These are phyloP conservation scores for Morpho deidamia DNA, from an alignment of 2,888 invertebrate genomes.

Conservation along the genomic window DNA sequence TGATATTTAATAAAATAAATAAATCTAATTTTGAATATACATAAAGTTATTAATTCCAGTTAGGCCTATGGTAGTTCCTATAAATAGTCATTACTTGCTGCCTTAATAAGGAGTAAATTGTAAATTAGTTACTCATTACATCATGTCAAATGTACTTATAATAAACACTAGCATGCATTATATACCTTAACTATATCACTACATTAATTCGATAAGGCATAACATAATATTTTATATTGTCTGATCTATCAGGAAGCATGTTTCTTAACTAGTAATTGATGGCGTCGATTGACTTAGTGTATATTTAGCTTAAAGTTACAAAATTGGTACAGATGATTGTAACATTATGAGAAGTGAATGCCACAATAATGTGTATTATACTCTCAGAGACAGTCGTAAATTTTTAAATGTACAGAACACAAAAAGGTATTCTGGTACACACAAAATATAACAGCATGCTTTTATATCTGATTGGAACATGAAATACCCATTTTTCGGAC, in stretches of 20 bases:
- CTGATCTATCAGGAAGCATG: conserved; percentile 77
- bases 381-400: background rate
- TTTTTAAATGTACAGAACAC: background rate
- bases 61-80: background rate
- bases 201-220: conserved; percentile 72
- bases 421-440: too few relatives aligned
- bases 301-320: conserved; percentile 10
- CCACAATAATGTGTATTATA: conserved; percentile 1
- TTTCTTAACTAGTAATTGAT: conserved; percentile 71
- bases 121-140: background rate
- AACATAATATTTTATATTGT: conserved; percentile 70
- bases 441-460: too few relatives aligned
- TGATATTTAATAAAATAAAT: too few relatives aligned
- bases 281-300: conserved; percentile 50
- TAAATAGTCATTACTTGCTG: background rate
- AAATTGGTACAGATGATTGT: conserved; percentile 5
- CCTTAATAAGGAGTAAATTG: too few relatives aligned
- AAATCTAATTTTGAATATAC: background rate
- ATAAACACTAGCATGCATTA: conserved; percentile 54
- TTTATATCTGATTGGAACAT: too few relatives aligned
- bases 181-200: conserved; percentile 62
- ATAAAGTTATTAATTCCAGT: conserved; percentile 1
- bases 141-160: conserved; percentile 3
- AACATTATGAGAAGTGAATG: background rate
- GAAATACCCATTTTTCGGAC: too few relatives aligned